phyloP scores from a whole-genome alignment of 2,888 invertebrate species.

The Shargacucullia verbasci region DNA sequence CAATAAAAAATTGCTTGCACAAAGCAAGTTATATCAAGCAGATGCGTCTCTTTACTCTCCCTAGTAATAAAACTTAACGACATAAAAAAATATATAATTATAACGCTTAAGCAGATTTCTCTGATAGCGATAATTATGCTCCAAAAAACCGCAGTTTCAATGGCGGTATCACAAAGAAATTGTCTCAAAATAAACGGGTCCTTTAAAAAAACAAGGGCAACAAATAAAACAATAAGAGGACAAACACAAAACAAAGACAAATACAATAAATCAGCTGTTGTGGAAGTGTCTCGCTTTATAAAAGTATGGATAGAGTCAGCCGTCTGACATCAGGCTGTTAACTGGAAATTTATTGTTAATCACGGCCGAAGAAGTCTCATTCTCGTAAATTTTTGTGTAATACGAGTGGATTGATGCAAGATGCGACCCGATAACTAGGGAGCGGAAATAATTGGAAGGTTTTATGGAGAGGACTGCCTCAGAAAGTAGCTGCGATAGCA shows the following conservation, averaged over 20 bases:
- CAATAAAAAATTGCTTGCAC: too few species aligned
- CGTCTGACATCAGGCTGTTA: slow-evolving; percentile 76
- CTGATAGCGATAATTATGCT: slow-evolving; percentile 61
- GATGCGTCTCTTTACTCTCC: slow-evolving; percentile 1
- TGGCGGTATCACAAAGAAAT: slow-evolving; percentile 66
- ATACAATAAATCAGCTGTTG: slow-evolving; percentile 77
- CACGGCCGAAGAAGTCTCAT: slow-evolving; percentile 75
- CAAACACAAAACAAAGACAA: slow-evolving; percentile 71
- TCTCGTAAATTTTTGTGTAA: slow-evolving; percentile 84
- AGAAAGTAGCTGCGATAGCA: slow-evolving; percentile 54
- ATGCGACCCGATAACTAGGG: slow-evolving; percentile 77
- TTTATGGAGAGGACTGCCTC: slow-evolving; percentile 72
- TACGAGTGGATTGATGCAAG: slow-evolving; percentile 82
- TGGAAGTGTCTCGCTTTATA: slow-evolving; percentile 70
- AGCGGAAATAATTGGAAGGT: slow-evolving; percentile 82
- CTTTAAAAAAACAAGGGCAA: slow-evolving; percentile 59
- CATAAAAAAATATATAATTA: slow-evolving; percentile 34
- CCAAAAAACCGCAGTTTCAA: slow-evolving; percentile 53
- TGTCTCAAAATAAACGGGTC: slow-evolving; percentile 61
- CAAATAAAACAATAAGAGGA: slow-evolving; percentile 70
- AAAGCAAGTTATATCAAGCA: slow-evolving; percentile 3
- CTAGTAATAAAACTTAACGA: slow-evolving; percentile 21
- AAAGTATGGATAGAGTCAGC: slow-evolving; percentile 70
- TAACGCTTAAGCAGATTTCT: slow-evolving; percentile 50
- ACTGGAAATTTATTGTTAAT: slow-evolving; percentile 83